Base-by-base conservation (phyloP, 2,888 invertebrate genomes). In the Drosophila sordidapex region DNA sequence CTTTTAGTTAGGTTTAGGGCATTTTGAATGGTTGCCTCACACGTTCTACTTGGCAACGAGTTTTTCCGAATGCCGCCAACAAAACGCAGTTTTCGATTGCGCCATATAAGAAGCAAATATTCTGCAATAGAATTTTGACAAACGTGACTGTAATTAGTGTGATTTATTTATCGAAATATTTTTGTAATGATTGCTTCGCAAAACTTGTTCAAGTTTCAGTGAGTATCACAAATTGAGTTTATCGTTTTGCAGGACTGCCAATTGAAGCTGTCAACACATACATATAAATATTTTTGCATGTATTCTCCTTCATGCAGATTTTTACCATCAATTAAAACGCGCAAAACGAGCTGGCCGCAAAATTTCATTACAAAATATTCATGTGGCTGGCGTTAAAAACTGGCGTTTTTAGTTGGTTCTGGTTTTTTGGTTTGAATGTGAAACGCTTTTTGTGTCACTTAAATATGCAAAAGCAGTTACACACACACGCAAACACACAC, bases 251-350 rank as follows among this genome's bases (percentile, higher is more conserved):
- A 52, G 69, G 58, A 59, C 40, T 33, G 69, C 69, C 76, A 76
- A 76, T 77, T n/a, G 15, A 2, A 7, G 33, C 33, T 35, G 31
- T n/a, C 21, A 7, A 43, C 13, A 46, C 11, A 36, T 36, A 21
- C 15, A 7, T 25, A 15, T 49, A n/a, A 13, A 43, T 49, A 18
- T 18, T 21, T 49, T 18, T 11, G 1, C 18, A 18, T 18, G 29
- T 11, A 21, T 35, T 35, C 18, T 35, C 2, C 21, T 21, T 15
- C 70, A 61, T 79, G 70, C 67, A 71, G 79, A 83, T 87, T 84
- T 84, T 84, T 82, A 73, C 82, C 84, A 84, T 84, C 85, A 84
- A 84, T 84, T 87, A 87, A 87, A 87, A 76, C 87, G 75, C 83
- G 78, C 70, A 75, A 81, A 81, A 75, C 63, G 85, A 73, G 66